Conservation (phyloP, 1,140 invertebrate species). For the Heliconius nattereri region DNA sequence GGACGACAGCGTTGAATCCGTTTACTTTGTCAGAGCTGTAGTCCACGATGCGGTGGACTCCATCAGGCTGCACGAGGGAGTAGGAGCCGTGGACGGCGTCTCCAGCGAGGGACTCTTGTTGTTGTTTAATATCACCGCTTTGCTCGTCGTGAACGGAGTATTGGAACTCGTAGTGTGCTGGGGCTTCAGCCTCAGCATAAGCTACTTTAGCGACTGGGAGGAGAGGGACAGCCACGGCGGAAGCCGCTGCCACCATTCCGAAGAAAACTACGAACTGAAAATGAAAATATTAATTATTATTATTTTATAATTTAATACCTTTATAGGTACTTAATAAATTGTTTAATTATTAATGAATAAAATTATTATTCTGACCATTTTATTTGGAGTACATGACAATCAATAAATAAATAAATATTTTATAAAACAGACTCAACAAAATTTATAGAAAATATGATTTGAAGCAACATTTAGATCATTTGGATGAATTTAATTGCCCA, state of each 20-base stretch:
- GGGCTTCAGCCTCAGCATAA: conserved; percentile 77
- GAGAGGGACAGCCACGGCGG: conserved; percentile 47
- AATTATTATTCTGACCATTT: not conserved
- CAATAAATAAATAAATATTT: too few relatives aligned
- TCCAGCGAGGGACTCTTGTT: conserved; percentile 73
- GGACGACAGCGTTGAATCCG: conserved; percentile 67
- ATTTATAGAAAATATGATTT: too few relatives aligned
- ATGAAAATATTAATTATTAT: not conserved
- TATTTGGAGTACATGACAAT: not conserved
- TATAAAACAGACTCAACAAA: too few relatives aligned
- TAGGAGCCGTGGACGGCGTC: conserved; percentile 83
- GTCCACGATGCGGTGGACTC: conserved; percentile 83
- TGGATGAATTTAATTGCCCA: too few relatives aligned
- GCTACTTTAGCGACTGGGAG: conserved; percentile 53
- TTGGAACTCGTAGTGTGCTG: conserved; percentile 85
- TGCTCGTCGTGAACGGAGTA: conserved; percentile 85
- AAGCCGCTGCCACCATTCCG: conserved; percentile 56
- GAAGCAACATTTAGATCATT: too few relatives aligned
- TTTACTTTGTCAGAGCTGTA: conserved; percentile 77
- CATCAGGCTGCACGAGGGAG: conserved; percentile 82
- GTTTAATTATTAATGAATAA: not conserved
- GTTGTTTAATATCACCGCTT: conserved; percentile 76
- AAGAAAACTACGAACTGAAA: conserved; percentile 64
- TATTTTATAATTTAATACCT: not conserved
- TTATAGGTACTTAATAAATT: not conserved